phyloP scores from a whole-genome alignment of 2,113 vertebrate genomes.

The Neodon shergylaensis region DNA sequence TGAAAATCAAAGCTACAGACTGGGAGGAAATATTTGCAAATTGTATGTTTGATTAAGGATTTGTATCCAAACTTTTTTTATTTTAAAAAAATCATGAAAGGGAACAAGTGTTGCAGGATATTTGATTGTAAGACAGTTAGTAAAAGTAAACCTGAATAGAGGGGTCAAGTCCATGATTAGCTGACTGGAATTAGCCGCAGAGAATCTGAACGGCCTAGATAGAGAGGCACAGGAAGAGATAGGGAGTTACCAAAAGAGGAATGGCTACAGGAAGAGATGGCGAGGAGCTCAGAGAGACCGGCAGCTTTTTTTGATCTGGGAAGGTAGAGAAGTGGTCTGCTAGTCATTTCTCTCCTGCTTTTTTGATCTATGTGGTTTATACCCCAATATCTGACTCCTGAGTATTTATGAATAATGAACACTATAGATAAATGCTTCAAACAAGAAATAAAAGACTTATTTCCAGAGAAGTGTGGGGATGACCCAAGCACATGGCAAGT shows the following conservation, averaged over 20 bases:
- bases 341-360: background rate
- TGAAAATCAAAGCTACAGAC: constrained; percentile 38
- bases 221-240: background rate
- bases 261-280: background rate
- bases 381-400: background rate
- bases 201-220: background rate
- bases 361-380: background rate
- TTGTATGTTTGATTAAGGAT: constrained; percentile 24
- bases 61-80: constrained; percentile 10
- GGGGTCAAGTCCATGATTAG: background rate
- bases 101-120: background rate
- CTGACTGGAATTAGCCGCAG: background rate
- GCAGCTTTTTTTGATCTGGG: background rate
- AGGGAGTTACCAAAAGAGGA: background rate
- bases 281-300: background rate
- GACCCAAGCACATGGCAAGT: background rate
- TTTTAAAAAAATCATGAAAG: background rate
- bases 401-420: background rate
- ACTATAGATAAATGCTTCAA: background rate
- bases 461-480: background rate
- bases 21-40: constrained; percentile 48
- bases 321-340: background rate
- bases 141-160: background rate
- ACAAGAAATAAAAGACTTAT: background rate
- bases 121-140: background rate